Evolutionary conservation across 2,888 invertebrate species (phyloP).

Genomic region (Xestia rhomboidea): DNA sequence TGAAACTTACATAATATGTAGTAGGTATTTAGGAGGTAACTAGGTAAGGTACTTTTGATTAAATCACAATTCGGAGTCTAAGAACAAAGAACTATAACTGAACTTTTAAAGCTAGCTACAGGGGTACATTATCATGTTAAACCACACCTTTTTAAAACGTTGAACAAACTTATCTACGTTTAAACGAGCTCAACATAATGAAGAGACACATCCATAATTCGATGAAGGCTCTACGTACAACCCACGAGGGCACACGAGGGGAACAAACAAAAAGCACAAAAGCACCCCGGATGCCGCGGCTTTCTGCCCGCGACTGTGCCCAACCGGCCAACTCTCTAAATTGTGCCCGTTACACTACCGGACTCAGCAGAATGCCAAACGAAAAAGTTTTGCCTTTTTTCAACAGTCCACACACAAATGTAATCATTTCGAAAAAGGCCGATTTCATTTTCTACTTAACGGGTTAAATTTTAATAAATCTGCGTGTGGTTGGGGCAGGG

Average conservation of each 20-base stretch:
- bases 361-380: slow-evolving; percentile 61
- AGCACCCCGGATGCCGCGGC: slow-evolving; percentile 66
- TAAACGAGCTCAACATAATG: slow-evolving; percentile 34
- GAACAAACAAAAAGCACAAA: slow-evolving; percentile 65
- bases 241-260: slow-evolving; percentile 8
- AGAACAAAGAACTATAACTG: neutral
- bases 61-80: neutral
- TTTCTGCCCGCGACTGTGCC: slow-evolving; percentile 46
- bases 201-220: slow-evolving; percentile 48
- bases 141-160: neutral
- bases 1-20: neutral
- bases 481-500: slow-evolving; percentile 41
- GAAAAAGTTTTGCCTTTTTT: slow-evolving; percentile 63
- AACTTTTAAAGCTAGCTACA: neutral
- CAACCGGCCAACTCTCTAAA: slow-evolving; percentile 60
- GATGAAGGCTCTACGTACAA: slow-evolving; percentile 41
- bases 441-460: slow-evolving; percentile 64
- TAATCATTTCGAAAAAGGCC: slow-evolving; percentile 60
- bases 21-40: neutral
- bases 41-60: neutral
- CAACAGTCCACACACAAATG: slow-evolving; percentile 55
- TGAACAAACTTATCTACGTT: neutral
- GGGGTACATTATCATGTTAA: neutral
- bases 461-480: slow-evolving; percentile 61
- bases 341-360: slow-evolving; percentile 60